phyloP scores from a whole-genome alignment of 2,888 invertebrate genomes.

The Oligia latruncula region DNA sequence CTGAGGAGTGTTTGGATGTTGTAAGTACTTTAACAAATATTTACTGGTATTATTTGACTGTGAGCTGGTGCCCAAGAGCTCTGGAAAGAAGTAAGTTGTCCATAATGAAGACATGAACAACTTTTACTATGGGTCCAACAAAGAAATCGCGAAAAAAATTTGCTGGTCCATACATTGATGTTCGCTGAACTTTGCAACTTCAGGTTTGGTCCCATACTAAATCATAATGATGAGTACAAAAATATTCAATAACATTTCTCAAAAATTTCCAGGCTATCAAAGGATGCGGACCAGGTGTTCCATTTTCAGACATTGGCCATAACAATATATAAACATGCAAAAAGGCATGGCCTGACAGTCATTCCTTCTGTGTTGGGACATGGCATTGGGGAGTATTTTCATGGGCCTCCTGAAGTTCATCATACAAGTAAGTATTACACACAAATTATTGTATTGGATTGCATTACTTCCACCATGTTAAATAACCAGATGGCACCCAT shows the following conservation, averaged over 20 bases:
- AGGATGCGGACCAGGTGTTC: slow-evolving; percentile 90
- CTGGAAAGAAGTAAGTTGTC: not conserved
- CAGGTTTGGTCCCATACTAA: too few species aligned
- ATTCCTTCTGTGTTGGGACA: slow-evolving; percentile 96
- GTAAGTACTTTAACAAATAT: slow-evolving; percentile 80
- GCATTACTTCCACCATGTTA: not conserved
- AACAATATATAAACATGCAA: slow-evolving; percentile 92
- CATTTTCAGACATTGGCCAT: slow-evolving; percentile 91
- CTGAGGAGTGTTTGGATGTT: slow-evolving; percentile 92
- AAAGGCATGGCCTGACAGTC: slow-evolving; percentile 91
- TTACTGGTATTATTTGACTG: not conserved
- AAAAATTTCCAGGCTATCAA: slow-evolving; percentile 86
- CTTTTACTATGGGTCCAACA: not conserved
- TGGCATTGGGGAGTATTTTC: slow-evolving; percentile 97
- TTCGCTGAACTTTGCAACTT: too few species aligned
- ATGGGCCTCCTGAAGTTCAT: slow-evolving; percentile 97
- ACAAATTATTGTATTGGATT: not conserved
- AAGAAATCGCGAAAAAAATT: too few species aligned
- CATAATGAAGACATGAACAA: not conserved
- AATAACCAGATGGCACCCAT: not conserved
- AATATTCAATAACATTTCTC: not conserved
- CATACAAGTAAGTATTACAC: slow-evolving; percentile 92
- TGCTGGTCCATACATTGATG: not conserved
- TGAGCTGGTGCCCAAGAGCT: not conserved
- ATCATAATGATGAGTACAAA: too few species aligned